Evolutionary conservation across 2,113 vertebrate genomes (phyloP), one percentile per base, ranked within the genome.

Genomic region (Xiphophorus couchianus): DNA sequence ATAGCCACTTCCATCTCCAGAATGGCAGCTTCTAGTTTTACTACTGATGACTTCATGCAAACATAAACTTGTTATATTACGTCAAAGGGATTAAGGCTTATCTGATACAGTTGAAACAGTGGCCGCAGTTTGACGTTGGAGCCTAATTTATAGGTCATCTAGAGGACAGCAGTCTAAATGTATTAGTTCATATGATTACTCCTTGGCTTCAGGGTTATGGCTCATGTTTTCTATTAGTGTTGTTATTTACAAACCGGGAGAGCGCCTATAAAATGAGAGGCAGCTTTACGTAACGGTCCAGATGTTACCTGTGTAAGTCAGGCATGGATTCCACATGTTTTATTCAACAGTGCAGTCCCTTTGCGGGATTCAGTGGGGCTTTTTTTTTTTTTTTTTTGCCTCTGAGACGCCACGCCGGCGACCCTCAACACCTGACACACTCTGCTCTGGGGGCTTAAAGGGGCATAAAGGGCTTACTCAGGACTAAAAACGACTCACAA

Each of bases 61-160:
- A 6, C 8, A 25, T 58, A 58, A 25, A 58, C 22, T 9, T 58
- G 51, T 15, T 48, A 42, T 9, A n/a, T n/a, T n/a, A 8, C 63
- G 33, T 33, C 37, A 42, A 65, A 74, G 64, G 37, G 44, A 73
- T 58, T 70, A 37, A 62, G 69, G 27, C 37, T 66, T 27, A 67
- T 75, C 73, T 73, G 69, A 80, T 22, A 1, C 63, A 35, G 31
- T 35, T 3, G 35, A 10, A 77, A 71, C 75, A 84, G 76, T 71
- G 69, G 33, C 29, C 25, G 11, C 31, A 54, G n/a, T 14, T 79
- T 84, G 77, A 78, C 70, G 25, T 84, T 75, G 81, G 73, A 74
- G 61, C 30, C 1, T 0, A 39, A 48, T 73, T 60, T 74, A 35
- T 22, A 64, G 64, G 35, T 14, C 66, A 22, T 62, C 42, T 7